These are phyloP conservation scores for Picathartes gymnocephalus DNA, from an alignment of 2,113 vertebrate species.

Conservation along the genomic window DNA sequence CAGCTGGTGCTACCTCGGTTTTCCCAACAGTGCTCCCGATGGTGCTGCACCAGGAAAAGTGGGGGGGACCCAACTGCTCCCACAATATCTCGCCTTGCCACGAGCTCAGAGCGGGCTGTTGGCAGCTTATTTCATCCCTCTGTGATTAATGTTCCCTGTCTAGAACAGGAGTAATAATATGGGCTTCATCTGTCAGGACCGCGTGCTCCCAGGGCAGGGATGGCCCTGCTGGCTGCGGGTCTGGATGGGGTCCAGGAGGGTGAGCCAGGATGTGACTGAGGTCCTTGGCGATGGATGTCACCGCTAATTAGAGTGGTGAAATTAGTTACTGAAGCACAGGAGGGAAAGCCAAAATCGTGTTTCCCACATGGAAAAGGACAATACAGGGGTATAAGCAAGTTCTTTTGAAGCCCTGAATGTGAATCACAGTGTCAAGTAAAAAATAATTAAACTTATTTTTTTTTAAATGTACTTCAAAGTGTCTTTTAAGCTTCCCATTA, in stretches of 20 bases:
- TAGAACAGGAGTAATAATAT: neutral
- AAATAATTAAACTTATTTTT: conserved; percentile 58
- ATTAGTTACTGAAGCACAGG: neutral
- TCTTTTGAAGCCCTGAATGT: conserved; percentile 23
- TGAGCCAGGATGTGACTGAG: neutral
- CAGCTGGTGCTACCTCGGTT: neutral
- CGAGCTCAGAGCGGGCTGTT: neutral
- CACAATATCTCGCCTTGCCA: neutral
- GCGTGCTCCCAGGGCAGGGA: neutral
- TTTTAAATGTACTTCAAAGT: conserved; percentile 55
- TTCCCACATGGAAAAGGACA: conserved; percentile 5
- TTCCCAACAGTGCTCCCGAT: neutral
- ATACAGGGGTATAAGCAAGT: neutral
- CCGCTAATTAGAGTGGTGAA: neutral
- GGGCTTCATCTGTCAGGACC: neutral
- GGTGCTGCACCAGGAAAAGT: neutral
- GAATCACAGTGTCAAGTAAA: conserved; percentile 53
- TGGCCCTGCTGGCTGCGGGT: neutral
- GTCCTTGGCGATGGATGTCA: neutral
- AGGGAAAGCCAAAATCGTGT: neutral
- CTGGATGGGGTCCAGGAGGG: neutral
- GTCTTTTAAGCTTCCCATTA: conserved; percentile 40
- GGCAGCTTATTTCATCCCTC: neutral
- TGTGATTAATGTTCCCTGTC: neutral
- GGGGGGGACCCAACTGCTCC: neutral